Evolutionary conservation across 2,113 vertebrate genomes (phyloP).

Genomic region (Capra hircus): DNA sequence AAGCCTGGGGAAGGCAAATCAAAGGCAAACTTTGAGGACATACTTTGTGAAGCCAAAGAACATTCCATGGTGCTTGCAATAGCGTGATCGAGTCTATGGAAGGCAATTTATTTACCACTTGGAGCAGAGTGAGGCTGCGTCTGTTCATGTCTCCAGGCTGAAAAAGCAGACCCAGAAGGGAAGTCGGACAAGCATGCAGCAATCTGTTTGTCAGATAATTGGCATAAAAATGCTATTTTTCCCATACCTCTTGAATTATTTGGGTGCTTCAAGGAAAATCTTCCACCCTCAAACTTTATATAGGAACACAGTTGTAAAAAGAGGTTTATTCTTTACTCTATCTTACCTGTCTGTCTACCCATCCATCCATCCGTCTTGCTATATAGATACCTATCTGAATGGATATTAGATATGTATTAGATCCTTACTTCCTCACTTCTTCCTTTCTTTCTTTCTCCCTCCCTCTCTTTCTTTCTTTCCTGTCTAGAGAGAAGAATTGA

Average conservation of each 20-base stretch:
- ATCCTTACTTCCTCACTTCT: background rate
- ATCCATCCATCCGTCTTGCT: background rate
- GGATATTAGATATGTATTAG: background rate
- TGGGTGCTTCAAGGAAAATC: background rate
- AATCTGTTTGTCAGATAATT: constrained; percentile 1
- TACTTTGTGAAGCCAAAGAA: background rate
- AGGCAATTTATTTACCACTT: background rate
- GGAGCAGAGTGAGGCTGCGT: background rate
- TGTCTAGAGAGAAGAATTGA: background rate
- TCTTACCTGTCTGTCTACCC: background rate
- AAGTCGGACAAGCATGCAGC: background rate
- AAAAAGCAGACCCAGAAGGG: background rate
- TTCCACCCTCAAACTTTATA: background rate
- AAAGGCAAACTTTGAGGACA: constrained; percentile 33
- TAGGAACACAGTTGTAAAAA: background rate
- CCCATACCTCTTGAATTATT: constrained; percentile 20
- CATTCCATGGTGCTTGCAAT: background rate
- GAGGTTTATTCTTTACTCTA: background rate
- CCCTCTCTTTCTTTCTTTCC: background rate
- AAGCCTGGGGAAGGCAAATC: constrained; percentile 28
- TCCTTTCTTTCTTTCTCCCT: background rate
- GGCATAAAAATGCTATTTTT: background rate
- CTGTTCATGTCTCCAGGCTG: background rate
- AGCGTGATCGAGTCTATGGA: background rate
- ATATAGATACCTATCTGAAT: background rate